Evolutionary conservation across 2,797 vertebrate species (phyloP).

Genomic region (Babyrousa celebensis): DNA sequence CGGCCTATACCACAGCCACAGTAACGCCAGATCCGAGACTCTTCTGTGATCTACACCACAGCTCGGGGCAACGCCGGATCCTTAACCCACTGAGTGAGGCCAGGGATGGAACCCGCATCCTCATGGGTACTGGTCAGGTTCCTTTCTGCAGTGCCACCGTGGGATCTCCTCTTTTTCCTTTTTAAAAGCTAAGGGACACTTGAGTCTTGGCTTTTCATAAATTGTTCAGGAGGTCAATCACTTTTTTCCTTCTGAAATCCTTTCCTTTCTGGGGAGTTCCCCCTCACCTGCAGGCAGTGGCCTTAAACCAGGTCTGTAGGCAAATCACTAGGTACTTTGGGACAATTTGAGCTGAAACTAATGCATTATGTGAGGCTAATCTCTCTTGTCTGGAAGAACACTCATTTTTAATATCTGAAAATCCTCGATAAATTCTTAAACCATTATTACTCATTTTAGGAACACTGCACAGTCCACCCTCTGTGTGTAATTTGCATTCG

Average conservation of each 20-base stretch:
- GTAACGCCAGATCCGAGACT: too few species aligned
- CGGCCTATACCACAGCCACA: too few species aligned
- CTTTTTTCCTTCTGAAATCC: not conserved
- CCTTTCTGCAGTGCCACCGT: too few species aligned
- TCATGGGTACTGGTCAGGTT: too few species aligned
- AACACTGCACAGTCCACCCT: not conserved
- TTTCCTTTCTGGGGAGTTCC: not conserved
- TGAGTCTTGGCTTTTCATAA: not conserved
- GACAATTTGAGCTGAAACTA: not conserved
- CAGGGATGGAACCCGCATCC: too few species aligned
- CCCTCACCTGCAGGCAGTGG: not conserved
- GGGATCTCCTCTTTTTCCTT: too few species aligned
- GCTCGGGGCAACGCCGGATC: too few species aligned
- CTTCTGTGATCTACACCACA: too few species aligned
- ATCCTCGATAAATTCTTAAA: not conserved
- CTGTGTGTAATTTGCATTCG: fast-evolving
- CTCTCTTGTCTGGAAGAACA: not conserved
- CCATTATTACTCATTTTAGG: constrained; percentile 16
- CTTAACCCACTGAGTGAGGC: too few species aligned
- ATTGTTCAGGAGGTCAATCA: not conserved
- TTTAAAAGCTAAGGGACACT: not conserved
- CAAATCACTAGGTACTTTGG: not conserved
- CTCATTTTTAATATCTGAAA: not conserved
- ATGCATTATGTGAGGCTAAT: not conserved
- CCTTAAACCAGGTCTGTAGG: not conserved